A percentile compares a stretch with the other conserved stretches of the same genome.
Evolutionary conservation across 2,113 vertebrate genomes (phyloP).

Genomic region (Bubalus kerabau): DNA sequence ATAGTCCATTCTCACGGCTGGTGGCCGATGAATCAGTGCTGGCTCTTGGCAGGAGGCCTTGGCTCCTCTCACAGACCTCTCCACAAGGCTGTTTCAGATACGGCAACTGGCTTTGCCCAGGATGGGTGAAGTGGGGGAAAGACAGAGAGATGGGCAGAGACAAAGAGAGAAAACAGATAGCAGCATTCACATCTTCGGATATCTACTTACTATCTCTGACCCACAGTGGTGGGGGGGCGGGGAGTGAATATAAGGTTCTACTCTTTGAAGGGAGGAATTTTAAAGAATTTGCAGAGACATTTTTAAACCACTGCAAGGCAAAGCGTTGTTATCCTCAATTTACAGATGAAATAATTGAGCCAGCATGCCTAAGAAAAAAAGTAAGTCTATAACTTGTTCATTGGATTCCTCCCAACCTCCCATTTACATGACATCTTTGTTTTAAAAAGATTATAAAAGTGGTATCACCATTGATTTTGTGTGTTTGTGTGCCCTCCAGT

Average conservation of each 20-base stretch:
- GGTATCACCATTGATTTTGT: not conserved
- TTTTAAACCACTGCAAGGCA: not conserved
- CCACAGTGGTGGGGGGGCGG: too few relatives aligned
- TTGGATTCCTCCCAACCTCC: not conserved
- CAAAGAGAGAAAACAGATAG: not conserved
- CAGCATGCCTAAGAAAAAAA: not conserved
- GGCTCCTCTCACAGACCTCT: not conserved
- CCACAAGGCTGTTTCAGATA: not conserved
- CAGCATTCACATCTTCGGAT: not conserved
- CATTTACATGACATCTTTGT: not conserved
- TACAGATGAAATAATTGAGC: not conserved
- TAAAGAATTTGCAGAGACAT: not conserved
- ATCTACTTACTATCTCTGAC: not conserved
- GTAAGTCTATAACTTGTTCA: not conserved
- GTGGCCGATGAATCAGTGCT: not conserved
- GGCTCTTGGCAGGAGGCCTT: not conserved
- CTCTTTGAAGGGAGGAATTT: not conserved
- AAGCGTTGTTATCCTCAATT: not conserved
- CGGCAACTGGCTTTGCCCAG: not conserved
- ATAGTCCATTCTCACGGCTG: not conserved
- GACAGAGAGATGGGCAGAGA: not conserved
- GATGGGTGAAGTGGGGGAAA: not conserved
- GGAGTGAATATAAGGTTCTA: not conserved
- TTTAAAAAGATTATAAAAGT: not conserved
- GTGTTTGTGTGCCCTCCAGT: not conserved